Conservation (phyloP, 2,888 invertebrate genomes). For the Leucania comma region DNA sequence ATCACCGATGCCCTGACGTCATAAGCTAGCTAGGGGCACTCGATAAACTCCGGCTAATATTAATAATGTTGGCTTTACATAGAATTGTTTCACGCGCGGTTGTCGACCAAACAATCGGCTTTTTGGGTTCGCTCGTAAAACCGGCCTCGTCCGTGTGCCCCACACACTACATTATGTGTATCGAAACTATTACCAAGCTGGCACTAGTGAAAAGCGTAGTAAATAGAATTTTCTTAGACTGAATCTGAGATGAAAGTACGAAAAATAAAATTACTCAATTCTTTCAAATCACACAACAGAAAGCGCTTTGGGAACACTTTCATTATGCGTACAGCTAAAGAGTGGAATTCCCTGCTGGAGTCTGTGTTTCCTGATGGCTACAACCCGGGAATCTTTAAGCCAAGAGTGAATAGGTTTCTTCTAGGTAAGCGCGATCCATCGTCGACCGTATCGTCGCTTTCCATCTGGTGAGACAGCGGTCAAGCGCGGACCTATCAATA, state of each 20-base stretch:
- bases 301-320: too few species aligned
- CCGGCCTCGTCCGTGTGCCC: conserved; percentile 44
- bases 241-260: background rate
- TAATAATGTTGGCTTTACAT: conserved; percentile 62
- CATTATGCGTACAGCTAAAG: too few species aligned
- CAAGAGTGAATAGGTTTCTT: too few species aligned
- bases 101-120: conserved; percentile 59
- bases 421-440: too few species aligned
- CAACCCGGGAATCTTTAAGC: too few species aligned
- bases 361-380: too few species aligned
- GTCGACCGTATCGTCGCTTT: too few species aligned
- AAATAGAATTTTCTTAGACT: background rate
- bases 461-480: too few species aligned
- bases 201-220: conserved; percentile 20
- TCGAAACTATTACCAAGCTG: conserved; percentile 32
- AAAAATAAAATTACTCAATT: too few species aligned
- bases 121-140: conserved; percentile 63
- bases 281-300: too few species aligned
- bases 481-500: too few species aligned
- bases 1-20: conserved; percentile 29
- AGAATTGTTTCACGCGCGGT: conserved; percentile 57
- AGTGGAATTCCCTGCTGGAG: too few species aligned
- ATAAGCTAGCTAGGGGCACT: conserved; percentile 49
- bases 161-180: conserved; percentile 49
- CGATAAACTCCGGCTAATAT: conserved; percentile 60